Evolutionary conservation across 2,888 invertebrate genomes (phyloP).

Genomic region (Oasisia sp.): DNA sequence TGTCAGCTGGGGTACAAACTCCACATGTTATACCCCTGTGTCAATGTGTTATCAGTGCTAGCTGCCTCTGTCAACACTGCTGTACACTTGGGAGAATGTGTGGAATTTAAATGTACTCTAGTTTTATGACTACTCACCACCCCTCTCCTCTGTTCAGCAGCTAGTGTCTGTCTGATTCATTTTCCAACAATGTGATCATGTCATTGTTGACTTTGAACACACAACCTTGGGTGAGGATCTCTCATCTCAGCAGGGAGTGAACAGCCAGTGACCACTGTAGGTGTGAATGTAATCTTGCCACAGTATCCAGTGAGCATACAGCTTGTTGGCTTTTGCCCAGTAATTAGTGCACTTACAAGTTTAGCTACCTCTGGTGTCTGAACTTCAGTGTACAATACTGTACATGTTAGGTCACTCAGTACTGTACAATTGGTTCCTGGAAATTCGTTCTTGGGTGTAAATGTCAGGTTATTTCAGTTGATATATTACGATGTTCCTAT

Average conservation of each 20-base stretch:
- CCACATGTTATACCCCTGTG: neutral
- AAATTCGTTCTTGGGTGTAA: no score
- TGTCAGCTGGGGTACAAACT: constrained; percentile 12
- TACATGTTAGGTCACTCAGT: neutral
- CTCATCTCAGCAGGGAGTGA: neutral
- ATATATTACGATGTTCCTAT: no score
- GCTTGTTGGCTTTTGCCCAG: neutral
- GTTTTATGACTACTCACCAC: neutral
- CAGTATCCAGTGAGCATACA: neutral
- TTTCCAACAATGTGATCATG: neutral
- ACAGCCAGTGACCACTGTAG: neutral
- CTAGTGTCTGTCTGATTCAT: neutral
- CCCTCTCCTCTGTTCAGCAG: neutral
- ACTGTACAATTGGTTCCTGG: neutral
- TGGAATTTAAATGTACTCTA: constrained; percentile 13
- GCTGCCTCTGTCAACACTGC: neutral
- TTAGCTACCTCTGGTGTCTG: neutral
- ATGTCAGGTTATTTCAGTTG: no score
- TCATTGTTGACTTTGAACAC: neutral
- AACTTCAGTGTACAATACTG: neutral
- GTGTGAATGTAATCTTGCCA: neutral
- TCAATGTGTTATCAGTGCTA: neutral
- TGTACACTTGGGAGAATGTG: neutral
- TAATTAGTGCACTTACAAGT: neutral
- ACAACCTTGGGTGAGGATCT: neutral